A percentile compares a stretch with the other conserved stretches of the same genome.
Evolutionary conservation across 1,140 invertebrate species (phyloP).

Genomic region (Steinernema khuongi): DNA sequence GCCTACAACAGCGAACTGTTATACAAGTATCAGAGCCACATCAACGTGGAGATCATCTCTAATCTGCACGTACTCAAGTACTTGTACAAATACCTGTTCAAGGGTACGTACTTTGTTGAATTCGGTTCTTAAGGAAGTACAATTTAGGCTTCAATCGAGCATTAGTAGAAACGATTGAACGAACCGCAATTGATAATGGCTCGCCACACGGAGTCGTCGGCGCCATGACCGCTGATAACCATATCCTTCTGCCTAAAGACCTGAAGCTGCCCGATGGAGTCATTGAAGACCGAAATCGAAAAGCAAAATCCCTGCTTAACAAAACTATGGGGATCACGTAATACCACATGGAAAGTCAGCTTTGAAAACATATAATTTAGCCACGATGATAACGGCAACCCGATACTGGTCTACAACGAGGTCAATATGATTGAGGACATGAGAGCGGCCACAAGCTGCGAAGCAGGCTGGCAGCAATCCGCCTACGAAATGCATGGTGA

Average conservation of each 20-base stretch:
- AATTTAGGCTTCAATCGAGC: neutral
- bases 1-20: conserved; percentile 63
- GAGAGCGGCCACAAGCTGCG: neutral
- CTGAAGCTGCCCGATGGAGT: neutral
- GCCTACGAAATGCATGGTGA: neutral
- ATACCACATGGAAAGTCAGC: neutral
- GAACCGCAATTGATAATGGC: neutral
- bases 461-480: neutral
- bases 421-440: neutral
- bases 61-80: neutral
- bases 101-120: neutral
- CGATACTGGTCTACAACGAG: neutral
- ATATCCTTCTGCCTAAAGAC: conserved; percentile 1
- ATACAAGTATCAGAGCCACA: conserved; percentile 62
- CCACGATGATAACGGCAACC: neutral
- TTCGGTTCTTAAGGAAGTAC: neutral
- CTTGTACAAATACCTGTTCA: neutral
- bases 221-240: neutral
- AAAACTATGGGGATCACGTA: neutral
- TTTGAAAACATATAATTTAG: neutral
- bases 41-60: conserved; percentile 60
- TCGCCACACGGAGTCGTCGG: neutral
- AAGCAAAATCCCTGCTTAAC: neutral
- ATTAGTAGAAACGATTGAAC: neutral
- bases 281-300: neutral